These are phyloP conservation scores for Acropora yongei DNA, from an alignment of 64 coral and sea anemone genomes.

Conservation along the genomic window DNA sequence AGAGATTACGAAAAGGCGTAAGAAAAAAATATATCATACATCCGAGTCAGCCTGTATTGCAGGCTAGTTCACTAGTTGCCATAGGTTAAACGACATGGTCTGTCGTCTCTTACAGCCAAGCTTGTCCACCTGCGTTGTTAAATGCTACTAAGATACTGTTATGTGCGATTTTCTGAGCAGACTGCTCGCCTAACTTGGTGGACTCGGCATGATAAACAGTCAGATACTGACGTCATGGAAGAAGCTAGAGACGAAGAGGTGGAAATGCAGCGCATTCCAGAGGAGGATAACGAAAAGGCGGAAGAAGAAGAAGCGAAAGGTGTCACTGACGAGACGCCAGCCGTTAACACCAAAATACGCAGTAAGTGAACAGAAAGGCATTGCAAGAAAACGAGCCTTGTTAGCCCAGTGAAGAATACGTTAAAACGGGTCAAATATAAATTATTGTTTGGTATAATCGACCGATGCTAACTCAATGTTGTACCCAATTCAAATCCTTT, in stretches of 20 bases:
- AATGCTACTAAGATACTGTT: neutral
- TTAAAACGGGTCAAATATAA: too few species aligned
- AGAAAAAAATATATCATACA: too few species aligned
- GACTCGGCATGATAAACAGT: slow-evolving; percentile 76
- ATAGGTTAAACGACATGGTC: too few species aligned
- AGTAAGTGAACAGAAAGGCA: neutral
- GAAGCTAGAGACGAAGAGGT: slow-evolving; percentile 70
- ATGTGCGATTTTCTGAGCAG: slow-evolving; percentile 28
- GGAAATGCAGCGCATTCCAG: slow-evolving; percentile 41
- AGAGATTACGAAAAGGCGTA: too few species aligned
- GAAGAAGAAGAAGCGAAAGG: slow-evolving; percentile 2
- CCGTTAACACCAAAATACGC: neutral
- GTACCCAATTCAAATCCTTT: too few species aligned
- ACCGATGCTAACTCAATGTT: too few species aligned
- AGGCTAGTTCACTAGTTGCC: too few species aligned
- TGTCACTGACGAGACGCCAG: slow-evolving; percentile 21
- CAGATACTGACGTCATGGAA: slow-evolving; percentile 66
- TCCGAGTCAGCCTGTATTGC: too few species aligned
- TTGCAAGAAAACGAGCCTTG: neutral
- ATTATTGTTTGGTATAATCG: too few species aligned
- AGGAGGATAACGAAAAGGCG: slow-evolving; percentile 16
- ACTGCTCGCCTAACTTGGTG: slow-evolving; percentile 90
- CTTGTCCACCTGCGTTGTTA: too few species aligned
- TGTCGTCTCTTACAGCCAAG: too few species aligned
- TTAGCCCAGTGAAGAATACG: too few species aligned